Conservation (phyloP, 2,888 invertebrate species). For the Standfussiana lucernea region DNA sequence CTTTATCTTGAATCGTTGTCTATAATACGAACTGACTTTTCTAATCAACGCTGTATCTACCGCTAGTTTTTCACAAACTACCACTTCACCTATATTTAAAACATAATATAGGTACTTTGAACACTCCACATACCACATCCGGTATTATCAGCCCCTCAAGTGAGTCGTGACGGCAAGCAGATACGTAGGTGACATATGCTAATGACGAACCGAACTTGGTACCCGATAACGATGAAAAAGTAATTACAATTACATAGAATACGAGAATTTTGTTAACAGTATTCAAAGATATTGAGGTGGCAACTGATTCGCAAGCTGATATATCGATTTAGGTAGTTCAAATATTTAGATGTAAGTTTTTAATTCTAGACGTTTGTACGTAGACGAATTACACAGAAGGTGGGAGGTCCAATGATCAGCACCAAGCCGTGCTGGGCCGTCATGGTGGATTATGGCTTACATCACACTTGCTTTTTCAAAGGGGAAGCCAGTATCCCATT, state of each 20-base stretch:
- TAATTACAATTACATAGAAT: conserved; percentile 55
- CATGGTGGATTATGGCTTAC: not conserved
- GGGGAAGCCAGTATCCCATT: not conserved
- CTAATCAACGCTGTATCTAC: not conserved
- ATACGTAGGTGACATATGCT: conserved; percentile 69
- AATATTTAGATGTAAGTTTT: not conserved
- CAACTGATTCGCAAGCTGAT: conserved; percentile 34
- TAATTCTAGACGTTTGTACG: not conserved
- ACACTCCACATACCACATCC: conserved; percentile 52
- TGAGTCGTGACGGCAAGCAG: conserved; percentile 72
- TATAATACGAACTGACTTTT: not conserved
- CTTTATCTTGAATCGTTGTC: not conserved
- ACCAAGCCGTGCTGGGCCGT: not conserved
- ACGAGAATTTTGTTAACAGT: conserved; percentile 33
- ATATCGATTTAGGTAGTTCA: not conserved
- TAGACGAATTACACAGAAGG: not conserved
- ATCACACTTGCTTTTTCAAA: not conserved
- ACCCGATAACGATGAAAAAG: conserved; percentile 62
- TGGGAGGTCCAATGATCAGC: not conserved
- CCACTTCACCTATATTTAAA: conserved; percentile 38
- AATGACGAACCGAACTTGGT: conserved; percentile 56
- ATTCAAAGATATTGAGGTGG: conserved; percentile 38
- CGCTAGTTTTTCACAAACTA: conserved; percentile 1
- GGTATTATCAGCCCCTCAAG: conserved; percentile 75
- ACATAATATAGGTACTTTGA: conserved; percentile 23